Percentiles rank a stretch among this genome's conserved stretches.
phyloP scores from a whole-genome alignment of 2,888 invertebrate genomes.

The Watsonalla binaria region DNA sequence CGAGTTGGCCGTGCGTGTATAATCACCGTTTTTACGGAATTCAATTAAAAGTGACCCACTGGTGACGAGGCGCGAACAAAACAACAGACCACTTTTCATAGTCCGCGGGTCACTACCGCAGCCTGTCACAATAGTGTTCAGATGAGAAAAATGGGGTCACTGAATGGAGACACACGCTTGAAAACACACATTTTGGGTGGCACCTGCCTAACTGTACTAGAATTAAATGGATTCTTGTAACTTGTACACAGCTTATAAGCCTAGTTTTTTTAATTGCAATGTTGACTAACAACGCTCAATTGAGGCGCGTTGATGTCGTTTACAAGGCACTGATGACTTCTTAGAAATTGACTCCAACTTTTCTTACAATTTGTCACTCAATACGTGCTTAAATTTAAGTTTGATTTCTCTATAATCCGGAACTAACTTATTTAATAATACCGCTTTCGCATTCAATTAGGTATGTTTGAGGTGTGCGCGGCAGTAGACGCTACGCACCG shows the following conservation, averaged over 20 bases:
- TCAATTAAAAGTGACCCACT: constrained; percentile 75
- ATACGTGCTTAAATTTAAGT: constrained; percentile 12
- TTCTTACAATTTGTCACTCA: neutral
- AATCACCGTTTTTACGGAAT: constrained; percentile 65
- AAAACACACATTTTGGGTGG: constrained; percentile 27
- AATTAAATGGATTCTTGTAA: constrained; percentile 25
- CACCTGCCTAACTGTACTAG: constrained; percentile 36
- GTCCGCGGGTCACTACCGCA: constrained; percentile 23
- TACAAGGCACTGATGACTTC: constrained; percentile 15
- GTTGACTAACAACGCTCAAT: constrained; percentile 16
- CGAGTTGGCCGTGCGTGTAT: constrained; percentile 67
- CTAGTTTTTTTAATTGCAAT: constrained; percentile 9
- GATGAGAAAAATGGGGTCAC: constrained; percentile 26
- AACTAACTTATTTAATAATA: constrained; percentile 18
- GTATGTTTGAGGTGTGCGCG: constrained; percentile 9
- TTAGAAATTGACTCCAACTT: constrained; percentile 12
- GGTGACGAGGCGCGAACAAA: constrained; percentile 32
- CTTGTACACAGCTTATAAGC: constrained; percentile 9
- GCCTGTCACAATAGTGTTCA: constrained; percentile 32
- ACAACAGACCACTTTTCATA: constrained; percentile 37
- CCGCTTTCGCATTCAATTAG: constrained; percentile 16
- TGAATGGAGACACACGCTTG: constrained; percentile 21
- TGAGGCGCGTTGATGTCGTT: constrained; percentile 25
- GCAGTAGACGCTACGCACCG: constrained; percentile 3
- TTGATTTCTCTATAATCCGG: constrained; percentile 9